Evolutionary conservation across 1,140 invertebrate species (phyloP).

Genomic region (Pseudachorutes palmiensis): DNA sequence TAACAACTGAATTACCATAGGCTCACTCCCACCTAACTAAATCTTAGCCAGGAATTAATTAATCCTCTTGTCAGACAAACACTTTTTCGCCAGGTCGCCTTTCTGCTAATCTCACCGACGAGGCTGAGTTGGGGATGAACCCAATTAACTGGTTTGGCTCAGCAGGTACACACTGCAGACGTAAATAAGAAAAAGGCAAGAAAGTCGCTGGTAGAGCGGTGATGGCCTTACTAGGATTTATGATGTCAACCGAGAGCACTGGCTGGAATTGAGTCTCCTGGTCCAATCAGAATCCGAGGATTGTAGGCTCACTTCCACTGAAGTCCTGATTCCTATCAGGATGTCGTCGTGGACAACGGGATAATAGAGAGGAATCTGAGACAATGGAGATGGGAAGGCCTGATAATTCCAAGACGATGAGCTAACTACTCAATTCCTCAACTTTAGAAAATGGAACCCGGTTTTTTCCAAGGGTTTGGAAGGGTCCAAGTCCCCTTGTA

Average conservation of each 20-base stretch:
- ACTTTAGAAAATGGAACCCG: neutral
- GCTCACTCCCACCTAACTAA: neutral
- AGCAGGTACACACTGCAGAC: neutral
- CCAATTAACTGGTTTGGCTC: conserved; percentile 16
- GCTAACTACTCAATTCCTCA: neutral
- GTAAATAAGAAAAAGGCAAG: conserved; percentile 9
- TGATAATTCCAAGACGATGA: neutral
- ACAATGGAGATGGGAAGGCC: neutral
- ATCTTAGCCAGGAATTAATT: neutral
- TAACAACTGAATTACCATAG: neutral
- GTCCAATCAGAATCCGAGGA: conserved; percentile 1
- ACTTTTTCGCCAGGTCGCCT: no score
- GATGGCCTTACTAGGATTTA: conserved; percentile 7
- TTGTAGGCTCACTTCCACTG: neutral
- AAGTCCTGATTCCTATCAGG: neutral
- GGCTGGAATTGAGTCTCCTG: neutral
- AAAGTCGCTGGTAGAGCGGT: neutral
- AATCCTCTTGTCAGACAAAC: neutral
- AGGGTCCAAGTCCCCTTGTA: neutral
- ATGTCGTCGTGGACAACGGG: neutral
- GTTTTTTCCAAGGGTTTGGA: neutral
- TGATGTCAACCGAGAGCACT: conserved; percentile 15
- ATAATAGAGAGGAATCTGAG: neutral
- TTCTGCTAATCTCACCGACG: neutral
- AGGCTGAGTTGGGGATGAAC: neutral